phyloP scores from a whole-genome alignment of 2,888 invertebrate species.

The Drosophila meridiana region DNA sequence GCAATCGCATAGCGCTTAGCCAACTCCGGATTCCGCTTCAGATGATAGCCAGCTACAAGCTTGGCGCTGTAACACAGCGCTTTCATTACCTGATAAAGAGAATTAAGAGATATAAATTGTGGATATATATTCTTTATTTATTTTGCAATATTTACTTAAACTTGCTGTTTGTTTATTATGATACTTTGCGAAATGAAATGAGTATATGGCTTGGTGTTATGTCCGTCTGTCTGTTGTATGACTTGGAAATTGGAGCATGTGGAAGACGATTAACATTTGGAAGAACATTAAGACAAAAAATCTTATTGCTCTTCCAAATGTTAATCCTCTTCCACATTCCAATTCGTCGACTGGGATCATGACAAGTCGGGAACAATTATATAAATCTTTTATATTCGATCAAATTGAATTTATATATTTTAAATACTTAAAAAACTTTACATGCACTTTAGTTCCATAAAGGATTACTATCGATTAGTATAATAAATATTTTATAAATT shows the following conservation, averaged over 20 bases:
- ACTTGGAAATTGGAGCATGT: neutral
- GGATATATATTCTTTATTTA: neutral
- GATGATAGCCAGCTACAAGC: slow-evolving; percentile 88
- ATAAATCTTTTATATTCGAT: neutral
- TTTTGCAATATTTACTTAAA: slow-evolving; percentile 30
- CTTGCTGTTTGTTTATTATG: slow-evolving; percentile 7
- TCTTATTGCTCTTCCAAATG: too few relatives aligned
- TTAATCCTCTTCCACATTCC: too few relatives aligned
- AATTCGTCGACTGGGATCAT: neutral
- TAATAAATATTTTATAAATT: neutral
- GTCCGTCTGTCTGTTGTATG: neutral
- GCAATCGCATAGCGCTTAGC: slow-evolving; percentile 87
- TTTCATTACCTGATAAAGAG: slow-evolving; percentile 88
- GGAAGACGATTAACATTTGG: too few relatives aligned
- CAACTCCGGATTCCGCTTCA: slow-evolving; percentile 87
- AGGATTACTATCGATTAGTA: too few relatives aligned
- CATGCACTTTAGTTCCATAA: too few relatives aligned
- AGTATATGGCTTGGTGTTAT: neutral
- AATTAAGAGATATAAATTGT: neutral
- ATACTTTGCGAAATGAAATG: neutral
- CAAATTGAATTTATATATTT: neutral
- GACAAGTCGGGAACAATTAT: neutral
- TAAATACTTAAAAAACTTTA: too few relatives aligned
- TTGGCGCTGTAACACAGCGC: slow-evolving; percentile 92
- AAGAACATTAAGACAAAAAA: too few relatives aligned